phyloP scores from a whole-genome alignment of 2,113 vertebrate genomes.

The Meles meles region DNA sequence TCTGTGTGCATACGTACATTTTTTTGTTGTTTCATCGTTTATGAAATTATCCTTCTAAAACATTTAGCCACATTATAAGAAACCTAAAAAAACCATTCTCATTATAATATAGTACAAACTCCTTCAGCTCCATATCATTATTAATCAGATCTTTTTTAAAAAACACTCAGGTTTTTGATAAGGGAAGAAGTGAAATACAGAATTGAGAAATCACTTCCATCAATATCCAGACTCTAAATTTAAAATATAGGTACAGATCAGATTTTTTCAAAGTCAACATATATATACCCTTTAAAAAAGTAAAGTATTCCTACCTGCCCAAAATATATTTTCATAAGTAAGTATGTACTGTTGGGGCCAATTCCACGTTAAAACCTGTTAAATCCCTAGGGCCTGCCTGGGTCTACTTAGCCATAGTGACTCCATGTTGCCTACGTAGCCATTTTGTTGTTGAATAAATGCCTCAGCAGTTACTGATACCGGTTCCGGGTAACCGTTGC shows the following conservation, averaged over 20 bases:
- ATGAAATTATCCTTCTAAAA: conserved; percentile 3
- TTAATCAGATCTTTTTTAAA: background rate
- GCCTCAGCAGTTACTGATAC: too few species aligned
- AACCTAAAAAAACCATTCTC: background rate
- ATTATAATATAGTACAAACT: background rate
- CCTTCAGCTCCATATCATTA: background rate
- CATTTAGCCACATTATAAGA: background rate
- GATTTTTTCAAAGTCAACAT: background rate
- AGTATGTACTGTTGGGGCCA: too few species aligned
- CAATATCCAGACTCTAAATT: background rate
- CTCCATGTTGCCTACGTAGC: too few species aligned
- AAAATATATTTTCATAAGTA: background rate
- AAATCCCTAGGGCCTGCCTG: too few species aligned
- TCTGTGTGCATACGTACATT: background rate
- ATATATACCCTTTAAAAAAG: background rate
- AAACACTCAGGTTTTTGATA: background rate
- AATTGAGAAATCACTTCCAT: background rate
- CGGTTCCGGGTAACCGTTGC: too few species aligned
- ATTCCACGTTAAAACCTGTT: too few species aligned
- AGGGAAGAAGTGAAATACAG: background rate
- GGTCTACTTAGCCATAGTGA: too few species aligned
- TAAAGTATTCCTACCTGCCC: background rate
- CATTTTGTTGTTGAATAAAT: too few species aligned
- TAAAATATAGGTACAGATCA: background rate
- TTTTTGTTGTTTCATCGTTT: background rate